phyloP scores from a whole-genome alignment of 2,113 vertebrate species.

The Thinocorus orbignyianus region DNA sequence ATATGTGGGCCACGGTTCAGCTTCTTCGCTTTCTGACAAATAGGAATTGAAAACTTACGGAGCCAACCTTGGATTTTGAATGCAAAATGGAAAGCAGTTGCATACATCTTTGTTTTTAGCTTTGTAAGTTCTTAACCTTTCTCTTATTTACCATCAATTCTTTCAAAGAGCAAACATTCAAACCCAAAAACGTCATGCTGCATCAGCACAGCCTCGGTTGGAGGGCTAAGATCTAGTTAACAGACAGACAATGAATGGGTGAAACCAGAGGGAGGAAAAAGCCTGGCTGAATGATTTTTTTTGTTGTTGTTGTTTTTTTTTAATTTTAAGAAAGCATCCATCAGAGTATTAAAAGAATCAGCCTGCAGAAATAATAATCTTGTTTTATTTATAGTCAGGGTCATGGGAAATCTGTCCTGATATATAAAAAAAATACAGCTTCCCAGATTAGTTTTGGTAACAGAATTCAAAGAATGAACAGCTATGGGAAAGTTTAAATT shows the following conservation, averaged over 20 bases:
- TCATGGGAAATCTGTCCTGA: conserved; percentile 48
- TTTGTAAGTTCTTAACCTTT: neutral
- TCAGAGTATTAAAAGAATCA: conserved; percentile 6
- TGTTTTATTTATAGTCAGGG: conserved; percentile 59
- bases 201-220: neutral
- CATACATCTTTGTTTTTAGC: neutral
- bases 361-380: conserved; percentile 55
- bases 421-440: neutral
- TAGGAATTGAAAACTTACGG: neutral
- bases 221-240: neutral
- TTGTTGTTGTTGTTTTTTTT: neutral
- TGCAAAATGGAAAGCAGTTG: neutral
- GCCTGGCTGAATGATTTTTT: neutral
- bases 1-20: neutral
- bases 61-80: neutral
- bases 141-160: neutral
- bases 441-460: conserved; percentile 51
- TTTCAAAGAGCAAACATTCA: neutral
- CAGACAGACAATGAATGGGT: neutral
- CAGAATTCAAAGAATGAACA: conserved; percentile 47
- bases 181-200: neutral
- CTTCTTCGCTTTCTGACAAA: neutral
- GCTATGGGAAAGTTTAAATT: conserved; percentile 59
- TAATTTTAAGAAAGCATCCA: neutral
- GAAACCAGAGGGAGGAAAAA: neutral